These are phyloP conservation scores for Nephotettix cincticeps DNA, from an alignment of 1,140 invertebrate species.

Conservation along the genomic window DNA sequence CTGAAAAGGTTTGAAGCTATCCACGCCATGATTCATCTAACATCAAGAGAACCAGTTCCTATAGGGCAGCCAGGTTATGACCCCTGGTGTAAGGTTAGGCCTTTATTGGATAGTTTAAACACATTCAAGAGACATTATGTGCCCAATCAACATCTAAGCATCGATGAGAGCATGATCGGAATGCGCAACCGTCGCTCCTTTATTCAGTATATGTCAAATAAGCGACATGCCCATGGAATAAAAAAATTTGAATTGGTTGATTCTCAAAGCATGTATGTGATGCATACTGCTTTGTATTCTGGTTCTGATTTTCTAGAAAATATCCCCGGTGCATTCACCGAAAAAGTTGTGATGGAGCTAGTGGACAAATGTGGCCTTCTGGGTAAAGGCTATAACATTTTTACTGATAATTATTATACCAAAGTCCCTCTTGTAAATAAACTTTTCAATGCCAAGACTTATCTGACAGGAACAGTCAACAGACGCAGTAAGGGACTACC, in stretches of 20 bases:
- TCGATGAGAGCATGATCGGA: slow-evolving; percentile 18
- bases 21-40: not conserved
- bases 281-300: not conserved
- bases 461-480: not conserved
- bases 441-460: slow-evolving; percentile 6
- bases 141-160: slow-evolving; percentile 2
- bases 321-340: not conserved
- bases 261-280: not conserved
- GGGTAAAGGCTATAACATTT: slow-evolving; percentile 21
- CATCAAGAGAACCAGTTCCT: not conserved
- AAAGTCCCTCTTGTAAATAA: slow-evolving; percentile 7
- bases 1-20: slow-evolving; percentile 11
- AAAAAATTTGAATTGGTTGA: slow-evolving; percentile 17
- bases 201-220: slow-evolving; percentile 18
- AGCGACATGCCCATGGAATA: not conserved
- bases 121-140: not conserved
- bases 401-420: slow-evolving; percentile 23
- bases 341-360: slow-evolving; percentile 21
- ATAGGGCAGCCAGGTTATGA: slow-evolving; percentile 20
- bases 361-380: slow-evolving; percentile 2
- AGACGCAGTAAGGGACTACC: not conserved
- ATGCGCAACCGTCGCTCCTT: slow-evolving; percentile 1
- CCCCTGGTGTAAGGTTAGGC: slow-evolving; percentile 8
- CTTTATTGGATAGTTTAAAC: slow-evolving; percentile 5
- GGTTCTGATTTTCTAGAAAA: not conserved